Conservation (phyloP, 1,140 invertebrate genomes). For the Periplaneta americana region DNA sequence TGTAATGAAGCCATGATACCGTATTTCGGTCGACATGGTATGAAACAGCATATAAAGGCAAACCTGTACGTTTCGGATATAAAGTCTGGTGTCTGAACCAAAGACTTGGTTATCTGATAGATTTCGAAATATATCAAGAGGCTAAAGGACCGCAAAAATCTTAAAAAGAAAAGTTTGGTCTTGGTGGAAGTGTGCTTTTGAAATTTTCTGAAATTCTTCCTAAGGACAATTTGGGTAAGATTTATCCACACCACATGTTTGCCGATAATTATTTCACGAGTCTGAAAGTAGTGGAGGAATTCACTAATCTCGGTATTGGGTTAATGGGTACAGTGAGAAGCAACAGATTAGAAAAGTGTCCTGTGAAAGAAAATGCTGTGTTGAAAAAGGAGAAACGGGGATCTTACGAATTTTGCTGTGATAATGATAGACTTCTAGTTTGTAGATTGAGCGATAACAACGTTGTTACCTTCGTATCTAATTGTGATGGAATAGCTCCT, state of each 20-base stretch:
- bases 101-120: not conserved
- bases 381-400: not conserved
- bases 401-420: not conserved
- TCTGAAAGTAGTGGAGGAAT: no score
- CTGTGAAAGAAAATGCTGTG: not conserved
- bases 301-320: no score
- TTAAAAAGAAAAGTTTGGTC: no score
- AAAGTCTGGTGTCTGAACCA: no score
- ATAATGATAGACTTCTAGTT: not conserved
- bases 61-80: slow-evolving; percentile 24
- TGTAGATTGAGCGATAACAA: slow-evolving; percentile 28
- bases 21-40: slow-evolving; percentile 26
- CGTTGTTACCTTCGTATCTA: slow-evolving; percentile 28
- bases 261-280: no score
- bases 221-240: no score
- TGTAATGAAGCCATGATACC: slow-evolving; percentile 27
- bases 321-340: no score
- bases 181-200: no score
- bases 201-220: no score
- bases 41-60: slow-evolving; percentile 24
- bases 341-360: not conserved
- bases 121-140: not conserved
- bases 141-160: not conserved
- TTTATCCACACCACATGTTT: no score
- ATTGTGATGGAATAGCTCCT: slow-evolving; percentile 26